Evolutionary conservation across 2,888 invertebrate genomes (phyloP).

Genomic region (Margaritifera margaritifera): DNA sequence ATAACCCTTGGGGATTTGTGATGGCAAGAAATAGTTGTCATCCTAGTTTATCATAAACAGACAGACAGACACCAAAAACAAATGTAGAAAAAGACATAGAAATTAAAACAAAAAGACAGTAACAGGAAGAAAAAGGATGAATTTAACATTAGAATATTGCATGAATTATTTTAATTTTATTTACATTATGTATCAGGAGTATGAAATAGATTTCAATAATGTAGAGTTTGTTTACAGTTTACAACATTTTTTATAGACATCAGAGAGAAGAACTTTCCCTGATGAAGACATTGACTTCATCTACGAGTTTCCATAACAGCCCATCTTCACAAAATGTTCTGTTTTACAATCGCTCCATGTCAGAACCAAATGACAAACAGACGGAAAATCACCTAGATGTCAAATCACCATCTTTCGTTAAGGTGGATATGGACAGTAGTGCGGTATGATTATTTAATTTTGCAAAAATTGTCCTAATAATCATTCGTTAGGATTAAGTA

Average conservation of each 20-base stretch:
- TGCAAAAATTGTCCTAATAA: background rate
- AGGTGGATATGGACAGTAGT: constrained; percentile 64
- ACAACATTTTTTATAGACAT: constrained; percentile 31
- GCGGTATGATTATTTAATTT: constrained; percentile 43
- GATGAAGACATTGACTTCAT: constrained; percentile 42
- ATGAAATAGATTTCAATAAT: no score
- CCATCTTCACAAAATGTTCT: constrained; percentile 20
- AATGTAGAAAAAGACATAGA: no score
- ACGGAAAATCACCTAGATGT: constrained; percentile 25
- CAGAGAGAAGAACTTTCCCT: constrained; percentile 39
- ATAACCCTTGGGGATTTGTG: no score
- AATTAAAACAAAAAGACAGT: no score
- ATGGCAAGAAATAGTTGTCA: no score
- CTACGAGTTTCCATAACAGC: constrained; percentile 28
- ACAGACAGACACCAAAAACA: no score
- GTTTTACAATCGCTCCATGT: constrained; percentile 7
- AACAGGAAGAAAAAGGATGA: no score
- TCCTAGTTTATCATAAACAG: no score
- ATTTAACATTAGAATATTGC: no score
- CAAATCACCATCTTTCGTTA: constrained; percentile 58
- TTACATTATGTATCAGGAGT: no score
- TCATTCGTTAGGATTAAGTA: background rate
- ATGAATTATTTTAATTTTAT: no score
- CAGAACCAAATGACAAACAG: constrained; percentile 11
- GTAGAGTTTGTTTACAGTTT: background rate